These are phyloP conservation scores for Psephotus haematonotus DNA, from an alignment of 2,113 vertebrate species.

Conservation along the genomic window DNA sequence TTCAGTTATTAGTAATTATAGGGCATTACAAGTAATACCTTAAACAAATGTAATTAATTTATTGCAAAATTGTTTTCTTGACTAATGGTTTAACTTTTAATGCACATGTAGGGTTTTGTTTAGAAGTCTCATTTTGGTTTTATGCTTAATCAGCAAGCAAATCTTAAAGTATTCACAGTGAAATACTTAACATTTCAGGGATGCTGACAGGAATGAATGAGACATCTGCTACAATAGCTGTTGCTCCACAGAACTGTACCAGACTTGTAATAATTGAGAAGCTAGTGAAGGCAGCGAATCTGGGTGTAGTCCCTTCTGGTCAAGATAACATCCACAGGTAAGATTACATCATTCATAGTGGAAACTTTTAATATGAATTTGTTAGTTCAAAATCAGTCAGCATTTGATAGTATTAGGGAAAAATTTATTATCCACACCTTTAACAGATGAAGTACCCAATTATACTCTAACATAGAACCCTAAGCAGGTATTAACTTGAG, in stretches of 20 bases:
- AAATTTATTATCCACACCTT: neutral
- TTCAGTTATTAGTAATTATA: neutral
- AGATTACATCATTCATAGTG: neutral
- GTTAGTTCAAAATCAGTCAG: neutral
- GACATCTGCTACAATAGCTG: constrained; percentile 79
- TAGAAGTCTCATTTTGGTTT: neutral
- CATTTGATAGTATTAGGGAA: neutral
- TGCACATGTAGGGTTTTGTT: neutral
- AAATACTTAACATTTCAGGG: constrained; percentile 75
- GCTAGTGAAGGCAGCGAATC: constrained; percentile 85
- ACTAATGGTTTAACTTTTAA: neutral
- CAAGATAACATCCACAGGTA: constrained; percentile 86
- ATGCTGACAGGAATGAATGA: constrained; percentile 95
- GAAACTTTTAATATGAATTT: neutral
- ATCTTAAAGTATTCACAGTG: neutral
- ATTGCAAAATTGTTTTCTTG: neutral
- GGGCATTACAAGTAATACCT: neutral
- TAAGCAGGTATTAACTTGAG: neutral
- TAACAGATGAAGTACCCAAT: neutral
- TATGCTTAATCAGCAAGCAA: neutral
- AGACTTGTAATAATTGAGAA: constrained; percentile 80
- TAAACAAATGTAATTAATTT: neutral
- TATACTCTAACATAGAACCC: neutral
- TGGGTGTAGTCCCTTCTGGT: constrained; percentile 85
- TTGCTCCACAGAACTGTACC: constrained; percentile 81